A percentile compares a stretch with the other conserved stretches of the same genome.
phyloP scores from a whole-genome alignment of 2,797 vertebrate genomes.

The Benthosema pterotum region DNA sequence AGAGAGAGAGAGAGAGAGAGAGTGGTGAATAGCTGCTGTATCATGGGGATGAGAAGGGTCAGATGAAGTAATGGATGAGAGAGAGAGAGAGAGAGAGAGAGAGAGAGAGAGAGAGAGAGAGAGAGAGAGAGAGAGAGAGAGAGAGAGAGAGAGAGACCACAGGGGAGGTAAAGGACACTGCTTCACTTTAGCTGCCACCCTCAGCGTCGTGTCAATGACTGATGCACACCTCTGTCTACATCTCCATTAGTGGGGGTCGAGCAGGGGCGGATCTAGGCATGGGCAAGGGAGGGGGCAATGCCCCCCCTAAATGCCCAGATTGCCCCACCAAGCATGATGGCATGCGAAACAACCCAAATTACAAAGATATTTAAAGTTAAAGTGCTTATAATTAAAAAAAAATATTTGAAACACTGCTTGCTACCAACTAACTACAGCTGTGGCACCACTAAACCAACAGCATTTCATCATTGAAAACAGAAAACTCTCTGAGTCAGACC shows the following conservation, averaged over 20 bases:
- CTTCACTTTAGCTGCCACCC: slow-evolving; percentile 64
- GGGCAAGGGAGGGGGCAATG: too few species aligned
- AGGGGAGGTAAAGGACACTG: slow-evolving; percentile 64
- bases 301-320: too few species aligned
- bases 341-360: too few species aligned
- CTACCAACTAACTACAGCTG: too few species aligned
- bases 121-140: slow-evolving; percentile 32
- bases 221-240: slow-evolving; percentile 50
- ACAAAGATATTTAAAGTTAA: too few species aligned
- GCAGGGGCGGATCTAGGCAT: too few species aligned
- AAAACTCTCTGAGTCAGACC: too few species aligned
- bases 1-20: neutral
- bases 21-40: neutral
- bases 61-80: slow-evolving; percentile 61
- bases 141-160: slow-evolving; percentile 38
- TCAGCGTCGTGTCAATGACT: slow-evolving; percentile 57
- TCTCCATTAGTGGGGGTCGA: slow-evolving; percentile 21
- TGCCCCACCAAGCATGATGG: too few species aligned
- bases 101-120: slow-evolving; percentile 43
- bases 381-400: too few species aligned
- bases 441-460: too few species aligned
- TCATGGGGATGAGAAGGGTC: slow-evolving; percentile 34
- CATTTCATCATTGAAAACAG: too few species aligned
- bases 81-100: slow-evolving; percentile 32
- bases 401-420: too few species aligned